phyloP scores from a whole-genome alignment of 2,113 vertebrate genomes.

The Cyprinodon brontotheroides region DNA sequence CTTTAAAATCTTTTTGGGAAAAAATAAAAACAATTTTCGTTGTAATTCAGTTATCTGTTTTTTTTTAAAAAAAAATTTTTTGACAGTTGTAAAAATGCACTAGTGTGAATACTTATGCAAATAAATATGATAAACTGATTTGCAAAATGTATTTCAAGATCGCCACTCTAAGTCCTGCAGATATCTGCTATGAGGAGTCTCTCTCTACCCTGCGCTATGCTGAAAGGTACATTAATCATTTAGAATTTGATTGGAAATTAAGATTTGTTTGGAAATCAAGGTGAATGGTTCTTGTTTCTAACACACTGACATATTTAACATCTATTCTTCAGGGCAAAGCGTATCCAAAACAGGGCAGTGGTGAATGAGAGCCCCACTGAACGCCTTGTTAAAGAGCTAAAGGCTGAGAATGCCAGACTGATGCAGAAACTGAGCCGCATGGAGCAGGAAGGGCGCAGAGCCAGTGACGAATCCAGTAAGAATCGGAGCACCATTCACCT shows the following conservation, averaged over 20 bases:
- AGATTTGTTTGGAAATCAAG: not conserved
- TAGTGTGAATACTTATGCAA: not conserved
- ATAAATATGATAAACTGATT: not conserved
- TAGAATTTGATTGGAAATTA: not conserved
- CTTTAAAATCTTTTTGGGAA: no score
- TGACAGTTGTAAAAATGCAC: no score
- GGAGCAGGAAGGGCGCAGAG: slow-evolving; percentile 76
- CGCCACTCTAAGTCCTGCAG: slow-evolving; percentile 87
- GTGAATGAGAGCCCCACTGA: slow-evolving; percentile 88
- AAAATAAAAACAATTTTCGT: no score
- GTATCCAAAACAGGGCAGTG: slow-evolving; percentile 86
- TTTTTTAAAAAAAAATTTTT: no score
- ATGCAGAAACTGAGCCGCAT: slow-evolving; percentile 75
- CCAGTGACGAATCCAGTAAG: slow-evolving; percentile 81
- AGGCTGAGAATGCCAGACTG: slow-evolving; percentile 80
- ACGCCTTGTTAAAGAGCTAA: slow-evolving; percentile 81
- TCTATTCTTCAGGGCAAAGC: slow-evolving; percentile 80
- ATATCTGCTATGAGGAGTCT: slow-evolving; percentile 88
- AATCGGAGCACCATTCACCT: not conserved
- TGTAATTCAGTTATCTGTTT: no score
- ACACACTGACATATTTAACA: not conserved
- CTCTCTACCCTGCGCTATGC: slow-evolving; percentile 86
- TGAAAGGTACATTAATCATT: slow-evolving; percentile 77
- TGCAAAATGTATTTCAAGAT: slow-evolving; percentile 71
- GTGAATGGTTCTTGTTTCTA: not conserved